Evolutionary conservation across 2,113 vertebrate genomes (phyloP).

Genomic region (Sebastes schlegelii): DNA sequence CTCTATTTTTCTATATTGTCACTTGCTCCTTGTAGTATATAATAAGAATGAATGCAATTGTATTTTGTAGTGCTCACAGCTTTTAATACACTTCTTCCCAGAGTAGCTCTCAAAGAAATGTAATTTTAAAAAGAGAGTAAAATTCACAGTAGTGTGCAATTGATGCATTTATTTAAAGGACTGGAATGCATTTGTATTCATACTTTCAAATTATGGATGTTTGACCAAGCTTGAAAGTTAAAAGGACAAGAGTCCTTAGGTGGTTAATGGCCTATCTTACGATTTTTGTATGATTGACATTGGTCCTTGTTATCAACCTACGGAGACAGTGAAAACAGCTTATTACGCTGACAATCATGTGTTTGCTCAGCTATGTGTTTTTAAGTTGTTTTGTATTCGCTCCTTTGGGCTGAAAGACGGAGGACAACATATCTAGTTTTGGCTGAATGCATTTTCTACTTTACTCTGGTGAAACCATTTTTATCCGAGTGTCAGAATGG

Average conservation of each 20-base stretch:
- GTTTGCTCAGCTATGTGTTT: conserved; percentile 16
- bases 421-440: conserved; percentile 22
- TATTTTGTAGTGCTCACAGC: not conserved
- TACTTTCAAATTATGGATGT: not conserved
- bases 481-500: conserved; percentile 9
- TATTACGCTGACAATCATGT: conserved; percentile 23
- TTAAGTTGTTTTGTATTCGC: conserved; percentile 21
- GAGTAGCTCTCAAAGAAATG: not conserved
- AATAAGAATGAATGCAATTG: not conserved
- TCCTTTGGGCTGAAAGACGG: conserved; percentile 1
- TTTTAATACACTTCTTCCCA: not conserved
- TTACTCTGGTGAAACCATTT: conserved; percentile 14
- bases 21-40: not conserved
- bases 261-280: not conserved
- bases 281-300: conserved; percentile 4
- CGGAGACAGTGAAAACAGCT: conserved; percentile 4
- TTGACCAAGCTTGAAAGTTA: conserved; percentile 29
- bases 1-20: not conserved
- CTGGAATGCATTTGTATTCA: not conserved
- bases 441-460: conserved; percentile 28
- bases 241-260: conserved; percentile 15
- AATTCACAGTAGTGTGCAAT: not conserved
- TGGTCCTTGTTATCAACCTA: not conserved
- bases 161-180: not conserved
- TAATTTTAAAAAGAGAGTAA: not conserved